phyloP scores from a whole-genome alignment of 2,113 vertebrate genomes.

The Protomyctophum bolini region DNA sequence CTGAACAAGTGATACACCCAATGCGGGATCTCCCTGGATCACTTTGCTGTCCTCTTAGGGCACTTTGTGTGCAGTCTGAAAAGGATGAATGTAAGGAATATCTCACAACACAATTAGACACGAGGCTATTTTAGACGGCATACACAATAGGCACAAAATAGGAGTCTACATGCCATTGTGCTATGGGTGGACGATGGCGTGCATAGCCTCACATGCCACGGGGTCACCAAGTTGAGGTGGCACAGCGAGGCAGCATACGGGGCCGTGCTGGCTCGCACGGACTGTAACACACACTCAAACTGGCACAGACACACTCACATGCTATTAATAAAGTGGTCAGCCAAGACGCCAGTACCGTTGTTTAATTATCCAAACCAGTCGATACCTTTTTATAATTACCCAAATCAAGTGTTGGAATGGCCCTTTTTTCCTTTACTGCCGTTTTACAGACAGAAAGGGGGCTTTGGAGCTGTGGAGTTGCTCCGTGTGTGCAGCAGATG shows the following conservation, averaged over 20 bases:
- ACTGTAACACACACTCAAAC: not conserved
- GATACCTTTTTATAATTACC: conserved; percentile 67
- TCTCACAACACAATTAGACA: conserved; percentile 33
- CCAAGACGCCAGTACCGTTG: conserved; percentile 50
- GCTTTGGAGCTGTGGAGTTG: conserved; percentile 37
- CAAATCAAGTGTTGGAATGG: conserved; percentile 70
- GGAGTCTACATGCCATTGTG: conserved; percentile 34
- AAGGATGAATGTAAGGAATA: conserved; percentile 50
- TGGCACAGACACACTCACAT: conserved; percentile 51
- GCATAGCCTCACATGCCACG: conserved; percentile 46
- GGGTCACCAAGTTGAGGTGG: conserved; percentile 5
- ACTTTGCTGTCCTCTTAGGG: conserved; percentile 55
- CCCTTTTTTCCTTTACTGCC: conserved; percentile 53
- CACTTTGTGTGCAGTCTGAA: conserved; percentile 37
- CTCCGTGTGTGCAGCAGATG: conserved; percentile 77
- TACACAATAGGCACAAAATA: conserved; percentile 41
- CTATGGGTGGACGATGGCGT: conserved; percentile 25
- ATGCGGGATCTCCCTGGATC: conserved; percentile 56
- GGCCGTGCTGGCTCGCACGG: not conserved
- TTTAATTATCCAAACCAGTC: conserved; percentile 53
- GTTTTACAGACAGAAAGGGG: conserved; percentile 49
- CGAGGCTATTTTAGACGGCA: conserved; percentile 37
- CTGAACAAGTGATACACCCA: conserved; percentile 47
- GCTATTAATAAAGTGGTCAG: conserved; percentile 64
- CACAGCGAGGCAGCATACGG: not conserved